phyloP scores from a whole-genome alignment of 2,888 invertebrate species.

The Pardosa pseudoannulata region DNA sequence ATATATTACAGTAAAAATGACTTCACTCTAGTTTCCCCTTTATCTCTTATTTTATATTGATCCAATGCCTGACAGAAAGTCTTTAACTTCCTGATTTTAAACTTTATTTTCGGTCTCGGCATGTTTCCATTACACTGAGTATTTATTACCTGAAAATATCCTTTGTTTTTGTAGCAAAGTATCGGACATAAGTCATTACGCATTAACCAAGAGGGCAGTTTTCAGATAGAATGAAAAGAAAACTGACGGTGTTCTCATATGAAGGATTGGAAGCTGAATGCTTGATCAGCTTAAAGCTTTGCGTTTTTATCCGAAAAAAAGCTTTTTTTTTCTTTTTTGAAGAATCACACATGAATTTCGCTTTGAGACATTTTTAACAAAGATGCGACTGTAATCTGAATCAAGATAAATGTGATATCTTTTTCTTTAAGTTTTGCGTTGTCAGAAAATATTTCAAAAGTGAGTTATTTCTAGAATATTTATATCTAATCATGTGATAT shows the following conservation, averaged over 20 bases:
- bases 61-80: too few species aligned
- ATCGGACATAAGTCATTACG: too few species aligned
- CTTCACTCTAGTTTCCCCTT: too few species aligned
- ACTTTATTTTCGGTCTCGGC: too few species aligned
- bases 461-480: background rate
- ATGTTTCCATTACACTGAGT: too few species aligned
- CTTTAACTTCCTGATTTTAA: too few species aligned
- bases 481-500: too few species aligned
- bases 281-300: background rate
- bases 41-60: too few species aligned
- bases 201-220: background rate
- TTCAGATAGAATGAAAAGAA: background rate
- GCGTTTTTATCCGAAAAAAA: background rate
- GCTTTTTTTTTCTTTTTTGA: too few species aligned
- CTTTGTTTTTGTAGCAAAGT: too few species aligned
- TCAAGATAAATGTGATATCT: background rate
- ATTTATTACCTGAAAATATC: too few species aligned
- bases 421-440: background rate
- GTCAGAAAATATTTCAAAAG: background rate
- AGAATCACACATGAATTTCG: background rate
- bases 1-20: too few species aligned
- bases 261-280: background rate
- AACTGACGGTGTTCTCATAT: background rate
- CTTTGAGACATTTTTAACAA: background rate
- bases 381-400: background rate